Conservation (phyloP, 2,797 vertebrate genomes). For the Neomorphus geoffroyi region DNA sequence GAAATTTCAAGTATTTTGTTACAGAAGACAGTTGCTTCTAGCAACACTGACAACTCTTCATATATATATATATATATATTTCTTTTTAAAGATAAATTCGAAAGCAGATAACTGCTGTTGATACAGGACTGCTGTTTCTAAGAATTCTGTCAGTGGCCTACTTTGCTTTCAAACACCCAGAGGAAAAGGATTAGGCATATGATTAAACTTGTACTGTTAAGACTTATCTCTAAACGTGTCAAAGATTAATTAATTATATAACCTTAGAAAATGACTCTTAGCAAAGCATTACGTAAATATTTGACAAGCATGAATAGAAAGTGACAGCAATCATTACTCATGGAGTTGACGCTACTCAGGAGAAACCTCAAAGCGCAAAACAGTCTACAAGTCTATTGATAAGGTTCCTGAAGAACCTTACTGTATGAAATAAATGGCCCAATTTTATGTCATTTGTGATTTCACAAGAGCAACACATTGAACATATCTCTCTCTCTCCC, state of each 20-base stretch:
- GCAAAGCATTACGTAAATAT: not conserved
- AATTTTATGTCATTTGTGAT: not conserved
- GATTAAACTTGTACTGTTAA: not conserved
- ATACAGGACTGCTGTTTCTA: not conserved
- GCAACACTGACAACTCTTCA: not conserved
- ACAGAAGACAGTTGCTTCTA: not conserved
- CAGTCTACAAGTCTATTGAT: not conserved
- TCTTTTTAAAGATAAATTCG: not conserved
- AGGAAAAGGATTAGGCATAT: not conserved
- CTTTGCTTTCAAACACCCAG: not conserved
- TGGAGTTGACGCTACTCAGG: not conserved
- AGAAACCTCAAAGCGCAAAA: not conserved
- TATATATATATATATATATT: not conserved
- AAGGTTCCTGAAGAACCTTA: not conserved
- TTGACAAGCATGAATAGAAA: not conserved
- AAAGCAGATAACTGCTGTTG: not conserved
- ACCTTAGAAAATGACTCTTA: not conserved
- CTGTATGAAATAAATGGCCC: not conserved
- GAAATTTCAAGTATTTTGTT: not conserved
- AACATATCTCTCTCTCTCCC: not conserved
- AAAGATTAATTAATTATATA: not conserved
- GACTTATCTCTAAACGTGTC: not conserved
- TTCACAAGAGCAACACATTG: not conserved
- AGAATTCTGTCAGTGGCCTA: not conserved
- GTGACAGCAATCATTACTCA: not conserved